These are phyloP conservation scores for Polydrusus tereticollis DNA, from an alignment of 2,888 invertebrate genomes.

Conservation along the genomic window DNA sequence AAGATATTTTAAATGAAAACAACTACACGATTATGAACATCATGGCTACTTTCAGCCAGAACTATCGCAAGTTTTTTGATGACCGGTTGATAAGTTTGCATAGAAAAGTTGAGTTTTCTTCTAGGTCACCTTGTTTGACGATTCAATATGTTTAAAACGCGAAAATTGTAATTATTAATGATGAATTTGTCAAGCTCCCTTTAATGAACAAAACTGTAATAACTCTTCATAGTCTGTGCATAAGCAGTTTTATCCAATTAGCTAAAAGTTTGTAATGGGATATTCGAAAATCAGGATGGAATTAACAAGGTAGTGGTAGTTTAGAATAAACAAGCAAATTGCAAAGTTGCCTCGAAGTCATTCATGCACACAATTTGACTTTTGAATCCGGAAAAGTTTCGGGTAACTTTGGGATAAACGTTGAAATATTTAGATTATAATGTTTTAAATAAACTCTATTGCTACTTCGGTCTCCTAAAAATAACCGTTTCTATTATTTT, in stretches of 20 bases:
- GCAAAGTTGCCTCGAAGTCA: neutral
- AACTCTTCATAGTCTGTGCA: neutral
- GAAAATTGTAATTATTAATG: neutral
- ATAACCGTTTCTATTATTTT: neutral
- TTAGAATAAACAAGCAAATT: neutral
- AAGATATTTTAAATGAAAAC: no score
- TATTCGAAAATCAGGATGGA: neutral
- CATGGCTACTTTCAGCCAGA: no score
- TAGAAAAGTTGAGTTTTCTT: no score
- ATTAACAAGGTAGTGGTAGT: neutral
- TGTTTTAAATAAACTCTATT: neutral
- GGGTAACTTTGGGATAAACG: neutral
- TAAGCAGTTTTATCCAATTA: conserved; percentile 8
- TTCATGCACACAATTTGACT: conserved; percentile 2
- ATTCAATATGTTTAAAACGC: no score
- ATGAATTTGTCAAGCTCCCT: neutral
- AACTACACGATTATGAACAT: no score
- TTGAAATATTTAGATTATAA: neutral
- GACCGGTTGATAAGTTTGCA: no score
- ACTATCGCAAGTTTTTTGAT: no score
- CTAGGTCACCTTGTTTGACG: no score
- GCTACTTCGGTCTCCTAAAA: neutral
- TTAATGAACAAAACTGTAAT: neutral
- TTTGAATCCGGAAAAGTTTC: neutral
- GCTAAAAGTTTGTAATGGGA: conserved; percentile 5